A percentile compares a stretch with the other conserved stretches of the same genome.
Conservation (phyloP, 2,797 vertebrate genomes). For the Neostethus bicornis region DNA sequence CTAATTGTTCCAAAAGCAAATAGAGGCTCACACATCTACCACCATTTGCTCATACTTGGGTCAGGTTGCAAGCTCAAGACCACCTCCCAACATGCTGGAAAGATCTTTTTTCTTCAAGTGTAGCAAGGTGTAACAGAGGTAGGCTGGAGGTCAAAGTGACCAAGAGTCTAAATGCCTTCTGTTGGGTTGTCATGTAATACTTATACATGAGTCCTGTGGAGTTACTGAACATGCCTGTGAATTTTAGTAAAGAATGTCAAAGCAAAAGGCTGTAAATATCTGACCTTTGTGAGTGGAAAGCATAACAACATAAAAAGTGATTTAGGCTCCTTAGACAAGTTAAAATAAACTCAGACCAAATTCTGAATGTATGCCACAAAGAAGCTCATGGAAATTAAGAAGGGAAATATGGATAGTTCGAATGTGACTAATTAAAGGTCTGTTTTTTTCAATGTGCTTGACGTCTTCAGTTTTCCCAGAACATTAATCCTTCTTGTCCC, state of each 20-base stretch:
- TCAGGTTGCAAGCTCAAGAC: conserved; percentile 16
- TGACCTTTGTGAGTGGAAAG: conserved; percentile 30
- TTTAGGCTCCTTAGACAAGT: conserved; percentile 2
- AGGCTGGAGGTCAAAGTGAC: conserved; percentile 49
- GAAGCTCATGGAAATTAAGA: background rate
- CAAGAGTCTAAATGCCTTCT: conserved; percentile 31
- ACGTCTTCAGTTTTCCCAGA: conserved; percentile 51
- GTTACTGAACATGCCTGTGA: conserved; percentile 32
- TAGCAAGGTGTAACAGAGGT: background rate
- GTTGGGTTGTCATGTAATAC: conserved; percentile 30
- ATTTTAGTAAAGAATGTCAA: conserved; percentile 41
- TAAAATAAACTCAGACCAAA: background rate
- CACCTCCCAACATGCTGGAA: conserved; percentile 16
- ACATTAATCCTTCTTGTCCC: conserved; percentile 36
- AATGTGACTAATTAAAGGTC: background rate
- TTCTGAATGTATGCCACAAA: background rate
- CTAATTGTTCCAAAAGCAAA: background rate
- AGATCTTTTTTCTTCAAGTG: conserved; percentile 21
- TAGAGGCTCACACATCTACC: conserved; percentile 11
- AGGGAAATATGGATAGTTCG: background rate
- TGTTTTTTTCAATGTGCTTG: conserved; percentile 28
- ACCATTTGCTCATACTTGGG: conserved; percentile 25
- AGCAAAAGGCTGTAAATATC: conserved; percentile 35
- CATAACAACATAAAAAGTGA: conserved; percentile 6
- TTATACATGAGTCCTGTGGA: conserved; percentile 37